These are phyloP conservation scores for Nematostella vectensis DNA, from an alignment of 92 coral and sea anemone species.

Conservation along the genomic window DNA sequence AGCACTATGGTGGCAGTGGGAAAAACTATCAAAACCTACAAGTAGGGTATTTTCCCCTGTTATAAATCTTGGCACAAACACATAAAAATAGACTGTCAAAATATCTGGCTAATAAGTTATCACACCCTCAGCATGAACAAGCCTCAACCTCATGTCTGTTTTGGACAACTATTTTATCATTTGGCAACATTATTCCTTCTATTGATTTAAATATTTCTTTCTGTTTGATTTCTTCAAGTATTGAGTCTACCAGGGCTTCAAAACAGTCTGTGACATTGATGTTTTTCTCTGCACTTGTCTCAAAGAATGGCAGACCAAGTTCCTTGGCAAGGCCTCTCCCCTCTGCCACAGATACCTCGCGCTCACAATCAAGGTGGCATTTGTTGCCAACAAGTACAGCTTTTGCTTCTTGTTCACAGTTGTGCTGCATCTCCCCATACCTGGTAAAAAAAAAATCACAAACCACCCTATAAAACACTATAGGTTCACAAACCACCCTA, in stretches of 20 bases:
- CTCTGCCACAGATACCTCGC: constrained; percentile 56
- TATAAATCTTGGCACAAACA: no score
- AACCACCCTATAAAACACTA: no score
- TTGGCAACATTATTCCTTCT: constrained; percentile 17
- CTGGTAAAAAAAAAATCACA: constrained; percentile 27
- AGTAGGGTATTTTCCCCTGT: no score
- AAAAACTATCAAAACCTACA: no score
- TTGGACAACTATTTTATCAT: constrained; percentile 1
- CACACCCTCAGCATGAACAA: constrained; percentile 11
- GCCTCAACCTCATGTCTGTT: constrained; percentile 22
- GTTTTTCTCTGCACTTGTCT: constrained; percentile 52
- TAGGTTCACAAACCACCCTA: no score
- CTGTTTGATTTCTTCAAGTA: constrained; percentile 30
- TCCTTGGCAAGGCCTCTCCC: constrained; percentile 51
- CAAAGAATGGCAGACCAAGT: constrained; percentile 46
- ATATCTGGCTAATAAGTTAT: no score
- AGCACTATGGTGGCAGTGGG: no score
- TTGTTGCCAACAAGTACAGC: constrained; percentile 68
- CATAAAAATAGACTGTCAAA: no score
- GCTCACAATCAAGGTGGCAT: constrained; percentile 49
- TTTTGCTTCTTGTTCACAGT: constrained; percentile 34
- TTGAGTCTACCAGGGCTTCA: constrained; percentile 60
- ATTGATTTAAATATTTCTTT: constrained; percentile 6
- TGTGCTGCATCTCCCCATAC: constrained; percentile 48
- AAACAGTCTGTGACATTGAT: constrained; percentile 65